Evolutionary conservation across 2,113 vertebrate genomes (phyloP).

Genomic region (Oncorhynchus gorbuscha): DNA sequence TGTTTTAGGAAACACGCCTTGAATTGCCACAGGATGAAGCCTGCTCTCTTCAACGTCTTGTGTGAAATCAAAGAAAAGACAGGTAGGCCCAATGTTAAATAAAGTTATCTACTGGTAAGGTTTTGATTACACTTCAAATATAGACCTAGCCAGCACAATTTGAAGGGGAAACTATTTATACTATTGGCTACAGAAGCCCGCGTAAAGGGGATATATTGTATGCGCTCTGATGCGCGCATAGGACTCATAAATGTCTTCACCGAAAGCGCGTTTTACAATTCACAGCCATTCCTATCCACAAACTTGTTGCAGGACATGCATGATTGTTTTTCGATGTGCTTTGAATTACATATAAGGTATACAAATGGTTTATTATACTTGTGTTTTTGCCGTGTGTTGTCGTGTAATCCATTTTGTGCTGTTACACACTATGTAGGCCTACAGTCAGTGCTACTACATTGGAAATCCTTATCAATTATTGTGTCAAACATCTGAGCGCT

Average conservation of each 20-base stretch:
- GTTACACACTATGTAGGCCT: constrained; percentile 28
- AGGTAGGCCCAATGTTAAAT: constrained; percentile 74
- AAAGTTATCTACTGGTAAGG: background rate
- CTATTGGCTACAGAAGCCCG: background rate
- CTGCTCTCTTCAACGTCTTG: constrained; percentile 97
- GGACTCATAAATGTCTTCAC: too few species aligned
- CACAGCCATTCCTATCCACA: constrained; percentile 23
- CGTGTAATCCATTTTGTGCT: background rate
- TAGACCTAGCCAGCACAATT: background rate
- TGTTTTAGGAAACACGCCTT: constrained; percentile 95
- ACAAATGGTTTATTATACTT: constrained; percentile 44
- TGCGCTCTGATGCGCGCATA: too few species aligned
- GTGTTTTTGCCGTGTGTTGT: constrained; percentile 16
- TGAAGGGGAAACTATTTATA: background rate
- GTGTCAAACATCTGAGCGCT: constrained; percentile 53
- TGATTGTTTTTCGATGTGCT: constrained; percentile 12
- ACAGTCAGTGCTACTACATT: constrained; percentile 33
- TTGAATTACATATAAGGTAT: constrained; percentile 25
- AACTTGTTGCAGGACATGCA: constrained; percentile 15
- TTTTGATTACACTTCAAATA: background rate
- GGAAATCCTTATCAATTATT: constrained; percentile 45
- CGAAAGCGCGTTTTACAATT: background rate
- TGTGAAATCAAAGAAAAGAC: constrained; percentile 99
- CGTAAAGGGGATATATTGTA: background rate
- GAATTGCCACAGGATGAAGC: constrained; percentile 99